Evolutionary conservation across 2,797 vertebrate genomes (phyloP).

Genomic region (Manis pentadactyla): DNA sequence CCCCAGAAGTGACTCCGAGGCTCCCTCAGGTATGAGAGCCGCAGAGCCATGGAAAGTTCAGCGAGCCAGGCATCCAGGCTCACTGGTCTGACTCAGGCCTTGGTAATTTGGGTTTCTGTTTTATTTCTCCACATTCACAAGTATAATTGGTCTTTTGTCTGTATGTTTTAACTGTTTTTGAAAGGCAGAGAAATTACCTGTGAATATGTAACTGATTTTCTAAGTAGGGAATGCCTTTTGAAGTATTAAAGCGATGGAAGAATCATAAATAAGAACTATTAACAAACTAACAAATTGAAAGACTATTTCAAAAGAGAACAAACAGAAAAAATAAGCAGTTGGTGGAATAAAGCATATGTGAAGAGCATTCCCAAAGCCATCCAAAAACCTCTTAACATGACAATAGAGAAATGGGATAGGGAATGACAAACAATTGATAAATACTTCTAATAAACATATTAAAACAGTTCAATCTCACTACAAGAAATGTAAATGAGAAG

Average conservation of each 20-base stretch:
- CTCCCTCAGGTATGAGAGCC: fast-evolving
- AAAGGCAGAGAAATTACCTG: neutral
- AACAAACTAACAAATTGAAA: neutral
- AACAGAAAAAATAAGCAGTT: neutral
- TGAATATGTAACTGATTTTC: neutral
- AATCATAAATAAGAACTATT: neutral
- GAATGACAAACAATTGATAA: neutral
- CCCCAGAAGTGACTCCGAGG: neutral
- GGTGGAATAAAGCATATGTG: neutral
- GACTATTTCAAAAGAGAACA: neutral
- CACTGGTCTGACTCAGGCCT: neutral
- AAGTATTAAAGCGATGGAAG: neutral
- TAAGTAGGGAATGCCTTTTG: neutral
- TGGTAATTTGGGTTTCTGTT: neutral
- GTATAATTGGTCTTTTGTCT: neutral
- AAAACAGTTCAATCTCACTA: neutral
- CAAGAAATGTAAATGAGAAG: neutral
- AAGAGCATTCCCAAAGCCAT: neutral
- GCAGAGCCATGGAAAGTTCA: neutral
- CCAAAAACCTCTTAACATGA: neutral
- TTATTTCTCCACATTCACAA: neutral
- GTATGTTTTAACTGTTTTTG: neutral
- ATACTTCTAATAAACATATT: neutral
- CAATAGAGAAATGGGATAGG: neutral
- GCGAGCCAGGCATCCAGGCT: neutral